Evolutionary conservation across 2,797 vertebrate genomes (phyloP), one percentile per base, ranked within the genome.

Genomic region (Chelonia mydas): DNA sequence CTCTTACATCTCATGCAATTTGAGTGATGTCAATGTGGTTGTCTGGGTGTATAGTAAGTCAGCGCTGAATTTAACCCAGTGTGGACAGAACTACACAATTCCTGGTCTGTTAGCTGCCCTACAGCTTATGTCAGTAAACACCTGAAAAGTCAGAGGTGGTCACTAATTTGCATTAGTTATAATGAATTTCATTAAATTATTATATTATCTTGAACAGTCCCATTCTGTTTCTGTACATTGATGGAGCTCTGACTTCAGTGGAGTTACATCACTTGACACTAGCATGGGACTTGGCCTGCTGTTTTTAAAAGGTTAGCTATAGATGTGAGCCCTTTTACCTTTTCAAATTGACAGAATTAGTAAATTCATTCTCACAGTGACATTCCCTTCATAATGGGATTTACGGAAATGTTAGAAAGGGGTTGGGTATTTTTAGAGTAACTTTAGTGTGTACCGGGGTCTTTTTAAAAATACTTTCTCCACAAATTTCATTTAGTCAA

Each of bases 321-420:
- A 85, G 86, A 76, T 80, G 77, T 90, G 89, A 94, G 92, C 94
- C 91, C 87, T n/a, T 93, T 96, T 94, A 57, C 82, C 88, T n/a
- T 90, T 93, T 94, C 84, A 55, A 27, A 87, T 76, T 82, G 92
- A 86, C 82, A 1, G 92, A 87, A 80, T 93, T 47, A 3, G 84
- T 47, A 49, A 77, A 27, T 49, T 77, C 41, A 12, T 77, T 77
- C 27, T 77, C 15, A 17, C 2, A 49, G 15, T 47, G 27, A 31
- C 27, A 77, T 77, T 47, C 10, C 13, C 86, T 87, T 96, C 93
- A 76, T 95, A 93, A 91, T 45, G 81, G 51, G 65, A 87, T 94
- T 94, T 95, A 92, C 83, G 90, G 82, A 82, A 83, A 86, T 85
- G 19, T 81, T 84, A 83, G 77, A 90, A 91, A 74, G 65, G 16